Percentiles rank a stretch among this genome's conserved stretches.
These are phyloP conservation scores for Amphiduros pacificus DNA, from an alignment of 2,888 invertebrate species.

Conservation along the genomic window DNA sequence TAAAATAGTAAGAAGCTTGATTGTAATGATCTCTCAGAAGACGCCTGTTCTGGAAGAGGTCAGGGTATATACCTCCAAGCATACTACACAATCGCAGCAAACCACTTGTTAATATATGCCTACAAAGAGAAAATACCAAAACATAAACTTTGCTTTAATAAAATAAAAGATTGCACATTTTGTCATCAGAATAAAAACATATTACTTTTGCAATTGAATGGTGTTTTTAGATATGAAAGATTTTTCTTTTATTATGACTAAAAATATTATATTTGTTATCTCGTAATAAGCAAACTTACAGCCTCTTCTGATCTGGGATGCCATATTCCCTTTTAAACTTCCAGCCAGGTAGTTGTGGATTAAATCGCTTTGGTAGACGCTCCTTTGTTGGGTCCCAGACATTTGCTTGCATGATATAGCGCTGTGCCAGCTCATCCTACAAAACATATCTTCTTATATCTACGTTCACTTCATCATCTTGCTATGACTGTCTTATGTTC, in stretches of 20 bases:
- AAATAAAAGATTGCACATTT: too few species aligned
- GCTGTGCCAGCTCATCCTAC: conserved; percentile 44
- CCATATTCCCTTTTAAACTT: conserved; percentile 67
- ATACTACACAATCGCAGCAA: conserved; percentile 41
- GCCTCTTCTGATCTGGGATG: conserved; percentile 62
- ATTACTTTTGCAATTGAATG: too few species aligned
- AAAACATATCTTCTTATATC: background rate
- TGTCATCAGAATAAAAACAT: too few species aligned
- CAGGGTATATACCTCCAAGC: conserved; percentile 35
- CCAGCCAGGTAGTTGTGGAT: conserved; percentile 72
- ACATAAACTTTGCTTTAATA: background rate
- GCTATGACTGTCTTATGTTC: background rate
- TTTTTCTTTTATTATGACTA: too few species aligned
- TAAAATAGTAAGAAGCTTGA: too few species aligned
- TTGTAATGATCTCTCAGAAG: too few species aligned
- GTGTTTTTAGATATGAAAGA: too few species aligned
- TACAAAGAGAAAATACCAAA: conserved; percentile 4
- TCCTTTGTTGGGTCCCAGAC: conserved; percentile 75
- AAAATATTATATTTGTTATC: too few species aligned
- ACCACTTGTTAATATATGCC: conserved; percentile 26
- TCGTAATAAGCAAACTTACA: too few species aligned
- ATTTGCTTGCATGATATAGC: conserved; percentile 57
- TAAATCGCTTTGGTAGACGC: conserved; percentile 74
- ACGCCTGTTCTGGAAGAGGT: conserved; percentile 31
- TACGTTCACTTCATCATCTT: background rate